These are phyloP conservation scores for Nymphalis c-album DNA, from an alignment of 2,888 invertebrate genomes.

Conservation along the genomic window DNA sequence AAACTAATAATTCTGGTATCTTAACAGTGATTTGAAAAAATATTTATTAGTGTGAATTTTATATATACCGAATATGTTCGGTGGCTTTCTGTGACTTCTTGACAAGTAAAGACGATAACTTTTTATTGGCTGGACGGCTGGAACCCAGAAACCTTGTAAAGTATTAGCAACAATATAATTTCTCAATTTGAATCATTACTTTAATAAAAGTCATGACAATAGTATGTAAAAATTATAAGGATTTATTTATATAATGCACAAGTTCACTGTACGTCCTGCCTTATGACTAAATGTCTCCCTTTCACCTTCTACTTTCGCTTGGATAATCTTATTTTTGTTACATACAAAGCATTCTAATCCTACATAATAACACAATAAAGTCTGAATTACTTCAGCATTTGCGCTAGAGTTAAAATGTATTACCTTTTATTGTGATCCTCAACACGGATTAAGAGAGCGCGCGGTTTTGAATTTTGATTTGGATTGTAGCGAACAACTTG, in stretches of 20 bases:
- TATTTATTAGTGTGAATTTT: no score
- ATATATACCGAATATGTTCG: no score
- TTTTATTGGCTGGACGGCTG: no score
- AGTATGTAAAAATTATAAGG: neutral
- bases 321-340: slow-evolving; percentile 77
- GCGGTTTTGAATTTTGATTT: slow-evolving; percentile 82
- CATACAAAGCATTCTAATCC: slow-evolving; percentile 56
- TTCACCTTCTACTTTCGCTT: slow-evolving; percentile 81
- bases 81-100: no score
- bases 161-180: no score
- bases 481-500: slow-evolving; percentile 71
- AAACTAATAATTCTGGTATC: no score
- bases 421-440: slow-evolving; percentile 82
- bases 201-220: neutral
- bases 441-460: slow-evolving; percentile 81
- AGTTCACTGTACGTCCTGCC: slow-evolving; percentile 48
- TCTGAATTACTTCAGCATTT: slow-evolving; percentile 50
- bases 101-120: no score
- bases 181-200: no score
- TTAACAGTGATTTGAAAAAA: no score
- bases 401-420: slow-evolving; percentile 76
- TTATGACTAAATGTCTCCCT: slow-evolving; percentile 78
- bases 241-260: neutral
- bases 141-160: no score
- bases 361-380: slow-evolving; percentile 53